Conservation (phyloP, 1,140 invertebrate genomes). For the Penaeus indicus region DNA sequence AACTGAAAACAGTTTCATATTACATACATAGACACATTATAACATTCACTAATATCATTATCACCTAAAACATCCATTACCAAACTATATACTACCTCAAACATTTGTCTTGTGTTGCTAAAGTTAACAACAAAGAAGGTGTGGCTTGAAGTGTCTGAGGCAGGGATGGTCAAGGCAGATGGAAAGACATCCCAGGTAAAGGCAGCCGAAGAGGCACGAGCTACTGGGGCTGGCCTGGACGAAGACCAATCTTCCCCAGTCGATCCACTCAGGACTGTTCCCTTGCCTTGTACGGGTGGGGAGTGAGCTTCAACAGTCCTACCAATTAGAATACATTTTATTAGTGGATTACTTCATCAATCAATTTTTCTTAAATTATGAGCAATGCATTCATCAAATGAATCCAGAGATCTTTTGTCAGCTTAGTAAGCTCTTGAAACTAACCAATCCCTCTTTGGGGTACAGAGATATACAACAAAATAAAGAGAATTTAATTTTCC, state of each 20-base stretch:
- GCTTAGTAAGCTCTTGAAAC: too few species aligned
- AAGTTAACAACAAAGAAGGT: constrained; percentile 51
- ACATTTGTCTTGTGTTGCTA: constrained; percentile 33
- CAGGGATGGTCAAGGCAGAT: constrained; percentile 1
- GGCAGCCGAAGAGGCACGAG: not conserved
- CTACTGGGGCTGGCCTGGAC: not conserved
- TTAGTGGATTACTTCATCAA: too few species aligned
- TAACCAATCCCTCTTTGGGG: too few species aligned
- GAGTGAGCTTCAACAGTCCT: not conserved
- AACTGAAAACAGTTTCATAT: not conserved
- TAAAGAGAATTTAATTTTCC: too few species aligned
- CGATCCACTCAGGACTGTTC: not conserved
- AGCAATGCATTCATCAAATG: too few species aligned
- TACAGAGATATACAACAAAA: too few species aligned
- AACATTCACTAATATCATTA: too few species aligned
- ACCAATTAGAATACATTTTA: too few species aligned
- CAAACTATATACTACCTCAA: constrained; percentile 18
- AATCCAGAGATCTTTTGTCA: too few species aligned
- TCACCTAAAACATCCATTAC: too few species aligned
- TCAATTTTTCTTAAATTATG: too few species aligned
- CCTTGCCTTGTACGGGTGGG: not conserved
- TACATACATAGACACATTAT: too few species aligned
- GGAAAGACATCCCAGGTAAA: constrained; percentile 42
- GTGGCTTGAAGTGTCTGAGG: constrained; percentile 13
- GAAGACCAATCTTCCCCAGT: not conserved